These are phyloP conservation scores for Onthophagus sagittarius DNA, from an alignment of 2,888 invertebrate genomes.

Conservation along the genomic window DNA sequence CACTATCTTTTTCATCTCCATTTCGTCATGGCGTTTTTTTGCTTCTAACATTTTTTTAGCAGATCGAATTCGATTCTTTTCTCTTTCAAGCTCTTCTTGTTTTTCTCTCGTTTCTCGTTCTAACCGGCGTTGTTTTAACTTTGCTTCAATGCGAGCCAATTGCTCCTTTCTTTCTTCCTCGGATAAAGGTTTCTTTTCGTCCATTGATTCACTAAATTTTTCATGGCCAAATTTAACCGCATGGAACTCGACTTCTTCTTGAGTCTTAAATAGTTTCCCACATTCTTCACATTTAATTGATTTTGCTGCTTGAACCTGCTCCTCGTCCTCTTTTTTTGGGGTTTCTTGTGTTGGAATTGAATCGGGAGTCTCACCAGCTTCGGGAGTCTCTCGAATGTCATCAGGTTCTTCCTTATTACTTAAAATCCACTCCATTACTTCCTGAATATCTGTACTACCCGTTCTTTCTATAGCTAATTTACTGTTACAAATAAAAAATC, in stretches of 20 bases:
- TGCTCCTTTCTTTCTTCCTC: slow-evolving; percentile 87
- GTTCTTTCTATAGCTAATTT: slow-evolving; percentile 82
- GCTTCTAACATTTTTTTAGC: slow-evolving; percentile 86
- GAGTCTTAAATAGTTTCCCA: slow-evolving; percentile 76
- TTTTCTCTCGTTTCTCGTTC: slow-evolving; percentile 86
- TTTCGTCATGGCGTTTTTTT: slow-evolving; percentile 67
- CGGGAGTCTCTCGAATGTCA: slow-evolving; percentile 41
- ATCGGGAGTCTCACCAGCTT: slow-evolving; percentile 14
- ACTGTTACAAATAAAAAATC: slow-evolving; percentile 51
- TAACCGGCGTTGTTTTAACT: slow-evolving; percentile 71
- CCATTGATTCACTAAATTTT: slow-evolving; percentile 89
- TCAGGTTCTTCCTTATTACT: slow-evolving; percentile 74
- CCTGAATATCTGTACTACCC: slow-evolving; percentile 73
- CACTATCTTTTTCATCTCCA: slow-evolving; percentile 82
- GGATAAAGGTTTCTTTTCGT: slow-evolving; percentile 85
- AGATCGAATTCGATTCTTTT: slow-evolving; percentile 75
- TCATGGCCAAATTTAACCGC: slow-evolving; percentile 82
- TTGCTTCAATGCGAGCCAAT: slow-evolving; percentile 65
- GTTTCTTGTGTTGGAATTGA: slow-evolving; percentile 32
- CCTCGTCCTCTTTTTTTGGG: slow-evolving; percentile 37
- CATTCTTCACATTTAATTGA: slow-evolving; percentile 92
- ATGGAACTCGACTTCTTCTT: slow-evolving; percentile 85
- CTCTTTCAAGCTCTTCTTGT: slow-evolving; percentile 71
- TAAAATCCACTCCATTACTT: slow-evolving; percentile 92
- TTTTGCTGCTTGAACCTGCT: slow-evolving; percentile 52